These are phyloP conservation scores for Syrphus vitripennis DNA, from an alignment of 2,888 invertebrate genomes.

Conservation along the genomic window DNA sequence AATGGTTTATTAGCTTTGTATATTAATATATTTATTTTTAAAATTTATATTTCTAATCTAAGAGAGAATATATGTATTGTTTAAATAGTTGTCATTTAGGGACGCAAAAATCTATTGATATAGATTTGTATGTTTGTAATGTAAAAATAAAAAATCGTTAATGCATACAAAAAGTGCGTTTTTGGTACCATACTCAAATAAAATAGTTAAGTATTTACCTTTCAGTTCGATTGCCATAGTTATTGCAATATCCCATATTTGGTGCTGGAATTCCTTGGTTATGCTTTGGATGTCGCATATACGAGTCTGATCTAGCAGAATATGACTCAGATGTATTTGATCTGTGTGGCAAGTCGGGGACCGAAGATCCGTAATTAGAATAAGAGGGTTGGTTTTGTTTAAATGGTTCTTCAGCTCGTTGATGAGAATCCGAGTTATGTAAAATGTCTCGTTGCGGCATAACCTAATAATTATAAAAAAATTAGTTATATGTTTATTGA, in stretches of 20 bases:
- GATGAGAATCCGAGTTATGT: conserved; percentile 37
- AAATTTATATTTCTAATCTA: no score
- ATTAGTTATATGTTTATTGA: neutral
- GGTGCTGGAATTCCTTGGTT: conserved; percentile 30
- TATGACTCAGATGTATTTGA: conserved; percentile 44
- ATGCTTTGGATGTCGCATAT: conserved; percentile 53
- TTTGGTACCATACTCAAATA: no score
- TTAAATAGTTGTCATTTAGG: no score
- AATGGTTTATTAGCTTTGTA: neutral
- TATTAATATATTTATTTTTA: no score
- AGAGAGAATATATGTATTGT: no score
- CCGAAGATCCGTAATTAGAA: conserved; percentile 39
- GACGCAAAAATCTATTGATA: no score
- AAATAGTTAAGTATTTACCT: no score
- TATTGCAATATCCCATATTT: conserved; percentile 54
- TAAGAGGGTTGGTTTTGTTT: conserved; percentile 27
- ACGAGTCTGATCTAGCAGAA: conserved; percentile 42
- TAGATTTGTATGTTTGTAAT: no score
- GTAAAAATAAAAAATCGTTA: no score
- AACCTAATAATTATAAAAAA: conserved; percentile 30
- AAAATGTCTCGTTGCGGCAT: conserved; percentile 35
- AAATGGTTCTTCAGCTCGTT: conserved; percentile 37
- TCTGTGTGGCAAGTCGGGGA: conserved; percentile 47
- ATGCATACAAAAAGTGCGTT: no score
- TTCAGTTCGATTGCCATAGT: conserved; percentile 58